Evolutionary conservation across 2,888 invertebrate genomes (phyloP).

Genomic region (Diarsia rubi): DNA sequence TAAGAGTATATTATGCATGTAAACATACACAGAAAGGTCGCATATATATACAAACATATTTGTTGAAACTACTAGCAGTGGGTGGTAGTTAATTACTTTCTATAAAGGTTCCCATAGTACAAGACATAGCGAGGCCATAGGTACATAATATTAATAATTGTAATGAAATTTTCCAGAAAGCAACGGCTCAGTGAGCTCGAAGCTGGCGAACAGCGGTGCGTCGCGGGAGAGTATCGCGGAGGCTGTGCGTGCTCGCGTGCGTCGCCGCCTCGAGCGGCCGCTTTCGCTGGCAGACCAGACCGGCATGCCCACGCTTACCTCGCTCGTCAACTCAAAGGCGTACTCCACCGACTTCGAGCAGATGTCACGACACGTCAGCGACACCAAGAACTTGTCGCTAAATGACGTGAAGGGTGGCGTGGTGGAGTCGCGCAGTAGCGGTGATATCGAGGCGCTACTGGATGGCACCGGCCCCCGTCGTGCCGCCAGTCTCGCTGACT

Average conservation of each 20-base stretch:
- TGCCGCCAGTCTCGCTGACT: conserved; percentile 76
- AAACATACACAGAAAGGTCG: neutral
- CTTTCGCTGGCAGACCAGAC: conserved; percentile 79
- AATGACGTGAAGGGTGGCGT: conserved; percentile 68
- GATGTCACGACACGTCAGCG: conserved; percentile 31
- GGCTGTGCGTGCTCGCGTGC: conserved; percentile 80
- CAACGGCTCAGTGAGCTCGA: conserved; percentile 69
- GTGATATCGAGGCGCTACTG: conserved; percentile 72
- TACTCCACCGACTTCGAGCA: conserved; percentile 75
- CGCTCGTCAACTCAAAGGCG: conserved; percentile 76
- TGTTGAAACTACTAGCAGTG: neutral
- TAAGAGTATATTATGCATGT: no score
- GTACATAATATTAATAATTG: neutral
- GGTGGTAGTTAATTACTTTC: neutral
- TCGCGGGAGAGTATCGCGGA: conserved; percentile 80
- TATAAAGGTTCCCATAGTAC: neutral
- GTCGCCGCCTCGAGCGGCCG: conserved; percentile 78
- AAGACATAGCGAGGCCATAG: neutral
- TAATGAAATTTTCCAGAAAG: conserved; percentile 71
- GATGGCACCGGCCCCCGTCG: conserved; percentile 68
- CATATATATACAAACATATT: neutral
- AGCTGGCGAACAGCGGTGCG: conserved; percentile 63
- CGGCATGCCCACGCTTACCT: conserved; percentile 72
- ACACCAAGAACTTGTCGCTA: conserved; percentile 69
- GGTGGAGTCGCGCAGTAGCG: conserved; percentile 72